Conservation (phyloP, 2,888 invertebrate genomes). For the Cepaea hortensis region DNA sequence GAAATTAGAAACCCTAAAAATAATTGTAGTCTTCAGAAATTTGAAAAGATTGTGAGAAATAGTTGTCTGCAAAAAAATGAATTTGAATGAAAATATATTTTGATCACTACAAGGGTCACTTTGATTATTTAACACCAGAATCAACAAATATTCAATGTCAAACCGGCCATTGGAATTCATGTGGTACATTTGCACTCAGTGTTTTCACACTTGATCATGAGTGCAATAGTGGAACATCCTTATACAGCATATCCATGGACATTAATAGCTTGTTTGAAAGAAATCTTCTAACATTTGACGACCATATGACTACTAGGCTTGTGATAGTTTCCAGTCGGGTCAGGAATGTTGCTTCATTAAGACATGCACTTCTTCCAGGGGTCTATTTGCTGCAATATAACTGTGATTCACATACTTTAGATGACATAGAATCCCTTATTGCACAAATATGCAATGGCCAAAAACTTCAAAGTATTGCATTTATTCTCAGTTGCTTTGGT, state of each 20-base stretch:
- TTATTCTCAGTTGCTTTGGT: slow-evolving; percentile 72
- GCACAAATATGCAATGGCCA: slow-evolving; percentile 60
- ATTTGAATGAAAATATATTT: background rate
- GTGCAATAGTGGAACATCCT: background rate
- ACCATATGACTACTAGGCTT: slow-evolving; percentile 58
- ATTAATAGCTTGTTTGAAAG: background rate
- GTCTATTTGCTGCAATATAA: slow-evolving; percentile 74
- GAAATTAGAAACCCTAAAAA: background rate
- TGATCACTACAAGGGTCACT: slow-evolving; percentile 46
- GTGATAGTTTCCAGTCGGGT: slow-evolving; percentile 76
- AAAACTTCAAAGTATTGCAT: slow-evolving; percentile 73
- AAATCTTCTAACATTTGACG: background rate
- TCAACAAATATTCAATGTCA: slow-evolving; percentile 14
- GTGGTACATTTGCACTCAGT: background rate
- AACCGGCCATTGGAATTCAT: background rate
- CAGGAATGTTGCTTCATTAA: slow-evolving; percentile 70
- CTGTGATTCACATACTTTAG: slow-evolving; percentile 75
- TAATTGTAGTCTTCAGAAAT: slow-evolving; percentile 45
- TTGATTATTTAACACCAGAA: slow-evolving; percentile 35
- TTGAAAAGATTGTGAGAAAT: slow-evolving; percentile 20
- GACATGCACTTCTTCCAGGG: slow-evolving; percentile 69
- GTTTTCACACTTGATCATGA: background rate
- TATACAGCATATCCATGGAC: background rate
- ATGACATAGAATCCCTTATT: slow-evolving; percentile 71
- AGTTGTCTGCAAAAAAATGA: background rate